A percentile compares a stretch with the other conserved stretches of the same genome.
phyloP scores from a whole-genome alignment of 2,797 vertebrate genomes.

The Percopsis omiscomaycus region DNA sequence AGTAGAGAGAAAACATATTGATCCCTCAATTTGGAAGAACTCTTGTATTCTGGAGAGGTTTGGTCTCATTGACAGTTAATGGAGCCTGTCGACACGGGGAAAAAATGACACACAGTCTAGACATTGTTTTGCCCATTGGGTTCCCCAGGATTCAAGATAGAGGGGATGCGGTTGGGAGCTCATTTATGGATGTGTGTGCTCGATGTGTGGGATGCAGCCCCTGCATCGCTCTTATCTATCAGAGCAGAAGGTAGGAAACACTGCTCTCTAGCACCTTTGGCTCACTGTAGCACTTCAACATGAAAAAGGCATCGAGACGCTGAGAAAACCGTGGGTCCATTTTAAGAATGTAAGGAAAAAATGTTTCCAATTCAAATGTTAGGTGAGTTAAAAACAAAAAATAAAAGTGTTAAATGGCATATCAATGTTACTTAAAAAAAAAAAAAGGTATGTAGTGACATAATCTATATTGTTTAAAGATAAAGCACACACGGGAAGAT shows the following conservation, averaged over 20 bases:
- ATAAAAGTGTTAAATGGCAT: slow-evolving; percentile 25
- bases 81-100: slow-evolving; percentile 51
- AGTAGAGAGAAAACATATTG: slow-evolving; percentile 51
- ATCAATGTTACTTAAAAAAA: slow-evolving; percentile 8
- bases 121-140: slow-evolving; percentile 40
- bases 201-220: slow-evolving; percentile 8
- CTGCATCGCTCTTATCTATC: slow-evolving; percentile 23
- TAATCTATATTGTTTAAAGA: slow-evolving; percentile 33
- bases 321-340: slow-evolving; percentile 27
- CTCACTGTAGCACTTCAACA: slow-evolving; percentile 40
- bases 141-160: slow-evolving; percentile 25
- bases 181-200: slow-evolving; percentile 25
- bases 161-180: slow-evolving; percentile 13
- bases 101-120: slow-evolving; percentile 12
- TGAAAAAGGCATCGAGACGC: slow-evolving; percentile 18
- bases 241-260: slow-evolving; percentile 36
- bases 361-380: slow-evolving; percentile 19
- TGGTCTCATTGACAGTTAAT: slow-evolving; percentile 63
- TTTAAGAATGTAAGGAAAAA: slow-evolving; percentile 26
- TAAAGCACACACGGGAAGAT: slow-evolving; percentile 46
- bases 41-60: slow-evolving; percentile 51
- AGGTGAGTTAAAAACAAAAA: slow-evolving; percentile 9
- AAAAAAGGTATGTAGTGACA: slow-evolving; percentile 21
- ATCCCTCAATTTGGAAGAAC: slow-evolving; percentile 64
- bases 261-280: slow-evolving; percentile 40